These are phyloP conservation scores for Drosophila repleta DNA, from an alignment of 1,140 invertebrate genomes.

Conservation along the genomic window DNA sequence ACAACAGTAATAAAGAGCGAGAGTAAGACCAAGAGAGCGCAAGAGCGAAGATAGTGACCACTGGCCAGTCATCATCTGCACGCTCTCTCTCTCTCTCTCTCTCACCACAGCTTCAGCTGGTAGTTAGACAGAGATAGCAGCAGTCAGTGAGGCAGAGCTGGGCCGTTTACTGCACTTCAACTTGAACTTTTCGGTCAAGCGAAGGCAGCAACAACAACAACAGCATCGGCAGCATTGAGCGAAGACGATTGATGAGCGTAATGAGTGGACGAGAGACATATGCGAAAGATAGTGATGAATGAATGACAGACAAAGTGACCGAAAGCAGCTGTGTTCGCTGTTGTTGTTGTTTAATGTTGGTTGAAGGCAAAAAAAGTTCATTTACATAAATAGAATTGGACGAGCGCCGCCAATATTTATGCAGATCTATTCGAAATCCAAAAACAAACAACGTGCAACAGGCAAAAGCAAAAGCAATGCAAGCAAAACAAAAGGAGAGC, in stretches of 20 bases:
- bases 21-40: background rate
- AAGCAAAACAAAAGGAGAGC: background rate
- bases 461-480: background rate
- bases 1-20: background rate
- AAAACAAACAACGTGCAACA: conserved; percentile 20
- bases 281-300: conserved; percentile 36
- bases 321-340: conserved; percentile 38
- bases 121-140: background rate
- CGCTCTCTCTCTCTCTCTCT: background rate
- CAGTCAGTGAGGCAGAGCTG: conserved; percentile 52
- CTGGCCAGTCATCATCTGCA: conserved; percentile 7
- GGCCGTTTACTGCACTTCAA: conserved; percentile 68
- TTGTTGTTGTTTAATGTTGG: conserved; percentile 1
- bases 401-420: background rate
- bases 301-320: conserved; percentile 46
- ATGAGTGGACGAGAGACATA: conserved; percentile 15
- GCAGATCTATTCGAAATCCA: background rate
- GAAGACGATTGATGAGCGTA: conserved; percentile 76
- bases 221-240: conserved; percentile 38
- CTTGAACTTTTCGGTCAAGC: conserved; percentile 65
- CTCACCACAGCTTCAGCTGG: conserved; percentile 4
- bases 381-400: conserved; percentile 12
- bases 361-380: conserved; percentile 32
- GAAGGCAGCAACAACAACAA: conserved; percentile 9
- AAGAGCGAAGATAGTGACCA: background rate